A percentile compares a stretch with the other conserved stretches of the same genome.
Conservation (phyloP, 2,113 vertebrate genomes). For the Pangasianodon hypophthalmus region DNA sequence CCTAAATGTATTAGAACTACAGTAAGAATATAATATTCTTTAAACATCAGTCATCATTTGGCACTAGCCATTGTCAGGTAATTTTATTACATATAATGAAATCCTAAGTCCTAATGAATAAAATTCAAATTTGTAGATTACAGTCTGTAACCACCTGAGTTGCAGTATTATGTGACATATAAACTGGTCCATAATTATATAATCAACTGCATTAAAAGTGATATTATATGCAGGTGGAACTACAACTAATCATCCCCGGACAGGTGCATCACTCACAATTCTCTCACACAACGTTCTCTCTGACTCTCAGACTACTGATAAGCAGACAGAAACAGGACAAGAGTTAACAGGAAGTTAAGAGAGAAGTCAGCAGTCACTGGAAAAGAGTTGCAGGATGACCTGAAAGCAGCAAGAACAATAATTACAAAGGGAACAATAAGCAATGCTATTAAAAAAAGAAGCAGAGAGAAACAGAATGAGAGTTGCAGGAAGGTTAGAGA, state of each 20-base stretch:
- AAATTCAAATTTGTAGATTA: too few species aligned
- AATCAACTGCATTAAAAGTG: too few species aligned
- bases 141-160: too few species aligned
- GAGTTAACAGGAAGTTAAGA: neutral
- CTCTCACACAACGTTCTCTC: neutral
- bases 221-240: neutral
- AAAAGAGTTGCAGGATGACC: neutral
- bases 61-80: too few species aligned
- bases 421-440: neutral
- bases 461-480: neutral
- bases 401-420: neutral
- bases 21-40: too few species aligned
- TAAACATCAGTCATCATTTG: too few species aligned
- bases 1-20: too few species aligned
- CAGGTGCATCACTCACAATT: neutral
- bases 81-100: too few species aligned
- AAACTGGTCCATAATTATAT: too few species aligned
- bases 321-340: neutral
- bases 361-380: neutral
- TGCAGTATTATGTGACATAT: too few species aligned
- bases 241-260: too few species aligned
- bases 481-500: neutral
- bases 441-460: neutral
- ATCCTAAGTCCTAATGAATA: too few species aligned
- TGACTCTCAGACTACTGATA: neutral